phyloP scores from a whole-genome alignment of 2,888 invertebrate genomes.

The Cephalotes varians region DNA sequence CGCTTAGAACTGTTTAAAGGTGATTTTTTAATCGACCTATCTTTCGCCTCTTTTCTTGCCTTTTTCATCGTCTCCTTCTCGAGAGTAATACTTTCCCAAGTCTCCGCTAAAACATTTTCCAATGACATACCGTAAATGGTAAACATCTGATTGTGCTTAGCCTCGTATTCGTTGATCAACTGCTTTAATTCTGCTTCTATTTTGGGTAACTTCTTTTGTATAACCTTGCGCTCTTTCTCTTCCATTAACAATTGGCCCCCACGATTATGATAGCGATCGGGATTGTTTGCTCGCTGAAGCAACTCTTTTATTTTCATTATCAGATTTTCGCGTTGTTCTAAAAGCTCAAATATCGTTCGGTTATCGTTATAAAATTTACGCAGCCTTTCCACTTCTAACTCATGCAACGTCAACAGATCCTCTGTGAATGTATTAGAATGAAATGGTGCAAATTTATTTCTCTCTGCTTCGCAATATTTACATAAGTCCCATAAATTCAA shows the following conservation, averaged over 20 bases:
- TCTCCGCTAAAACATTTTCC: slow-evolving; percentile 88
- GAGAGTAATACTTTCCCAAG: slow-evolving; percentile 89
- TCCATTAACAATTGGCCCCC: slow-evolving; percentile 95
- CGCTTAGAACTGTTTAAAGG: slow-evolving; percentile 80
- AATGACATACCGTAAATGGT: slow-evolving; percentile 89
- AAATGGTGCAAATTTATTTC: slow-evolving; percentile 89
- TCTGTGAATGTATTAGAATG: slow-evolving; percentile 91
- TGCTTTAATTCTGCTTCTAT: slow-evolving; percentile 89
- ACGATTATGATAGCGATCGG: slow-evolving; percentile 94
- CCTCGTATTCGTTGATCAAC: slow-evolving; percentile 85
- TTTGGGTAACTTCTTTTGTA: slow-evolving; percentile 90
- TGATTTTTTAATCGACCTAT: slow-evolving; percentile 76
- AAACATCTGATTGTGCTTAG: slow-evolving; percentile 87
- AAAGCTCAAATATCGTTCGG: slow-evolving; percentile 87
- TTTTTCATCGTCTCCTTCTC: slow-evolving; percentile 84
- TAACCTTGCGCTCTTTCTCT: slow-evolving; percentile 94
- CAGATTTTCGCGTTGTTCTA: slow-evolving; percentile 89
- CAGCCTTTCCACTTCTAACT: slow-evolving; percentile 91
- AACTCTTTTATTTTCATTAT: slow-evolving; percentile 93
- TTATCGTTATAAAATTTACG: slow-evolving; percentile 89
- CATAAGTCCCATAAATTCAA: slow-evolving; percentile 92
- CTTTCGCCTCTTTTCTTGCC: slow-evolving; percentile 74
- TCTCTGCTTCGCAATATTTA: slow-evolving; percentile 89
- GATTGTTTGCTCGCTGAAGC: slow-evolving; percentile 92
- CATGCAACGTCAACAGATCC: slow-evolving; percentile 92